Evolutionary conservation across 2,113 vertebrate species (phyloP), one percentile per base, ranked within the genome.

Genomic region (Xyliphius kryptos): DNA sequence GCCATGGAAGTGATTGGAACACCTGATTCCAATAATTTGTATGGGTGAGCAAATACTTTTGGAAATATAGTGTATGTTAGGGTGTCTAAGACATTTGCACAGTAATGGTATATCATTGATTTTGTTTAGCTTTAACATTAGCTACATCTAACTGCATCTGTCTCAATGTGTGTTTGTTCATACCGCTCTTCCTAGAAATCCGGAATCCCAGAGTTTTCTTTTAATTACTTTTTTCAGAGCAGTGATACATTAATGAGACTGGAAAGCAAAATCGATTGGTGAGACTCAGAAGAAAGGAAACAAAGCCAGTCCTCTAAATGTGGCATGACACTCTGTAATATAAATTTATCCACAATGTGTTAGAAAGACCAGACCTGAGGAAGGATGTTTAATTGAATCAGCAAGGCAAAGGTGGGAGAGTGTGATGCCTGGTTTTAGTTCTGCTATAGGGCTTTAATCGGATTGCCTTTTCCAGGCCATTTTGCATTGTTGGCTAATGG

Each of bases 401-500:
- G 54, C 36, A 41, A 64, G 47, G 32, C 50, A 37, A 26, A 44
- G 9, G 21, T 57, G 37, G 47, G 59, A 32, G 54, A 40, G 38
- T 15, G 16, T 51, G 54, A 56, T 67, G 68, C 44, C 60, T 59
- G 55, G 43, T 74, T 51, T 60, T 55, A 68, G 43, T 58, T 44
- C 64, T 67, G 68, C 56, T 63, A 37, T 65, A 32, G 56, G 67
- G 19, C 43, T 46, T 69, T 76, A 72, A 70, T 70, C 70, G 67
- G 67, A 67, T 67, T 72, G 70, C 55, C 63, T 76, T 37, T 66
- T 67, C 56, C 53, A 44, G 56, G 51, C 38, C 46, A 73, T 67
- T 67, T 65, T 73, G 74, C 63, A 54, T 69, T 63, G 63, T 20
- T 53, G 52, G 46, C 70, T 76, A 67, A 76, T 52, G 63, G 70